Percentiles rank a stretch among this genome's conserved stretches.
Conservation (phyloP, 2,888 invertebrate species). For the Macrosiphum euphorbiae region DNA sequence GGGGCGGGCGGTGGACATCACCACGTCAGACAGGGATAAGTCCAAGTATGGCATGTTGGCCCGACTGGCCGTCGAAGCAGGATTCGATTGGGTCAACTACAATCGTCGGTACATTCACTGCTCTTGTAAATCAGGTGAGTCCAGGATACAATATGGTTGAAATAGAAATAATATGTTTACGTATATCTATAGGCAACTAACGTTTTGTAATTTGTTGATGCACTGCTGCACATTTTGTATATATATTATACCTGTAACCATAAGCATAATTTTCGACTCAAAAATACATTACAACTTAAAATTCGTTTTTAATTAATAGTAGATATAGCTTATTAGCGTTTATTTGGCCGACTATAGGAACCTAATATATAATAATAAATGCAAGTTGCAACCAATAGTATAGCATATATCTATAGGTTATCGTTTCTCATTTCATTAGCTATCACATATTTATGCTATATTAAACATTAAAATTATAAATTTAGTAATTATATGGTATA, state of each 20-base stretch:
- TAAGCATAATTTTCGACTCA: not conserved
- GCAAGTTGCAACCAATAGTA: not conserved
- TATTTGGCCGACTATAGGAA: not conserved
- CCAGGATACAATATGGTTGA: not conserved
- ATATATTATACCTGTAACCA: too few species aligned
- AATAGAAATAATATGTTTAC: not conserved
- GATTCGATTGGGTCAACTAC: slow-evolving; percentile 99
- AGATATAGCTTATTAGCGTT: not conserved
- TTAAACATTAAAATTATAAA: not conserved
- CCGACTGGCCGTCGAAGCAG: slow-evolving; percentile 93
- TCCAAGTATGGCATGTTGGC: slow-evolving; percentile 97
- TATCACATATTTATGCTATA: not conserved
- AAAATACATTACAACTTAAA: not conserved
- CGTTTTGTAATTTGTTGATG: not conserved
- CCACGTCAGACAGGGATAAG: slow-evolving; percentile 92
- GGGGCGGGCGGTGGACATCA: slow-evolving; percentile 95
- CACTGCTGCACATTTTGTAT: not conserved
- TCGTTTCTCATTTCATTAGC: not conserved
- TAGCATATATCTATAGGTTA: not conserved
- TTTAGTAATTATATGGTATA: not conserved
- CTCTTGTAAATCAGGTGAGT: slow-evolving; percentile 95
- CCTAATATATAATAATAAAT: not conserved
- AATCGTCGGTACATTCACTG: slow-evolving; percentile 96
- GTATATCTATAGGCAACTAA: not conserved
- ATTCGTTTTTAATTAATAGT: not conserved